phyloP scores from a whole-genome alignment of 2,113 vertebrate genomes.

The Capreolus pygargus region DNA sequence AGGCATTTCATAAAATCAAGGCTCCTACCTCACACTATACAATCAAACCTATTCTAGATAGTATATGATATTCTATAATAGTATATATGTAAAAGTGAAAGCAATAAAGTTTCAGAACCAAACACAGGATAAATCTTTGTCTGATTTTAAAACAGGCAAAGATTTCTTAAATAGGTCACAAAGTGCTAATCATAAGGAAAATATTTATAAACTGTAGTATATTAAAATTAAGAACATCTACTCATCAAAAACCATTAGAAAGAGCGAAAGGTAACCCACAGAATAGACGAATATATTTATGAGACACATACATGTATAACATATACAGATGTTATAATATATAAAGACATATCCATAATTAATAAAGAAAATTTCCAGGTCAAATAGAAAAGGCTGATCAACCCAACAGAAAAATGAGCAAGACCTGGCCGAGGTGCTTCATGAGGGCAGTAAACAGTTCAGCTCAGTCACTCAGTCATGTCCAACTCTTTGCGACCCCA shows the following conservation, averaged over 20 bases:
- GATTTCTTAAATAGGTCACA: not conserved
- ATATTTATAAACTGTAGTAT: not conserved
- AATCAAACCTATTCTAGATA: not conserved
- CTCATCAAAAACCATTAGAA: not conserved
- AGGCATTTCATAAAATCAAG: not conserved
- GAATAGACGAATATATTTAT: not conserved
- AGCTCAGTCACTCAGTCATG: not conserved
- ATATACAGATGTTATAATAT: not conserved
- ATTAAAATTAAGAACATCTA: not conserved
- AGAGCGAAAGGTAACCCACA: not conserved
- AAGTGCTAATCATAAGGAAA: not conserved
- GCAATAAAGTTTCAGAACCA: not conserved
- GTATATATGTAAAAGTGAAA: not conserved
- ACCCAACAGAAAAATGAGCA: not conserved
- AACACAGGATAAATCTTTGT: not conserved
- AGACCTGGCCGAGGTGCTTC: not conserved
- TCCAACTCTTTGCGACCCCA: not conserved
- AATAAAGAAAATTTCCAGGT: not conserved
- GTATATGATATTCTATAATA: not conserved
- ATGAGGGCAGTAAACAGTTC: not conserved
- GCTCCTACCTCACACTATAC: not conserved
- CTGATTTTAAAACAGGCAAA: not conserved
- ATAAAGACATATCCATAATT: not conserved
- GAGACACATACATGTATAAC: not conserved
- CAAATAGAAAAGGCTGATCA: not conserved